These are phyloP conservation scores for Tangara arthus DNA, from an alignment of 2,797 vertebrate genomes.

Conservation along the genomic window DNA sequence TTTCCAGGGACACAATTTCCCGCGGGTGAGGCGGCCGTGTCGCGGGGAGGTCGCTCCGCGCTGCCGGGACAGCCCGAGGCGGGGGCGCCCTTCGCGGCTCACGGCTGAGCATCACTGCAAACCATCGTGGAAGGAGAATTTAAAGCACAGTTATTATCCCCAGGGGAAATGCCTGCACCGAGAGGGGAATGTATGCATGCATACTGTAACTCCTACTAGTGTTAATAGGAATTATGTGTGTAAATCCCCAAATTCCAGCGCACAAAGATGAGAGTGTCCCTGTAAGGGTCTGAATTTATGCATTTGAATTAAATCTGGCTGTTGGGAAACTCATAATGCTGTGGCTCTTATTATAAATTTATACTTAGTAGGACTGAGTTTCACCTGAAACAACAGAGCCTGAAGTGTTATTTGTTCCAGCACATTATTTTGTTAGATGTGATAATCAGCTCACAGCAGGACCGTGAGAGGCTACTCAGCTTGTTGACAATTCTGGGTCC, in stretches of 20 bases:
- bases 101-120: background rate
- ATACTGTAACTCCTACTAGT: slow-evolving; percentile 47
- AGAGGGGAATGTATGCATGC: background rate
- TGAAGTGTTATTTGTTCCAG: slow-evolving; percentile 69
- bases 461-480: slow-evolving; percentile 49
- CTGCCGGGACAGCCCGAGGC: background rate
- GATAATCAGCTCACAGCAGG: slow-evolving; percentile 68
- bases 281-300: slow-evolving; percentile 61
- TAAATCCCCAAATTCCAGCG: slow-evolving; percentile 61
- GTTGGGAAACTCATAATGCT: slow-evolving; percentile 42
- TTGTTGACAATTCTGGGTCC: slow-evolving; percentile 55
- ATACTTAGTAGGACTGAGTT: slow-evolving; percentile 55
- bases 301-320: slow-evolving; percentile 63
- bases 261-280: slow-evolving; percentile 45
- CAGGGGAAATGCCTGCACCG: slow-evolving; percentile 10
- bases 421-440: slow-evolving; percentile 68
- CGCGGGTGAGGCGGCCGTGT: background rate
- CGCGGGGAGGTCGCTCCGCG: background rate
- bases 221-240: slow-evolving; percentile 70
- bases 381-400: slow-evolving; percentile 74
- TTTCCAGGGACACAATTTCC: no score
- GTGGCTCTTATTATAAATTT: slow-evolving; percentile 57
- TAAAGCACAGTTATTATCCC: slow-evolving; percentile 51
- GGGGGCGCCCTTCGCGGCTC: no score
- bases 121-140: slow-evolving; percentile 24